Percentiles rank a stretch among this genome's conserved stretches.
phyloP scores from a whole-genome alignment of 2,888 invertebrate species.

The Aleiodes testaceus region DNA sequence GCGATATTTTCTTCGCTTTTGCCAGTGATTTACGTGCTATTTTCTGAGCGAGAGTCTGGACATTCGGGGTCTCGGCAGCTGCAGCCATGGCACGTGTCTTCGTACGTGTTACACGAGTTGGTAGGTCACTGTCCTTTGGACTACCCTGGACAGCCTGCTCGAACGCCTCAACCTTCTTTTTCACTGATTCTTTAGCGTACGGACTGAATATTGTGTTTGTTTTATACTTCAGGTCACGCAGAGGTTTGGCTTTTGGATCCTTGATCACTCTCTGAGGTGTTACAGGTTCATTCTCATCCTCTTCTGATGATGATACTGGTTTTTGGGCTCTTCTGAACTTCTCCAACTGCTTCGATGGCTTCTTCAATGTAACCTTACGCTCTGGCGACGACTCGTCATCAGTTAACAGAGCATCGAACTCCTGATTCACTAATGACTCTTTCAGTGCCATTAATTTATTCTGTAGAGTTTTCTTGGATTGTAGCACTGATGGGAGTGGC shows the following conservation, averaged over 20 bases:
- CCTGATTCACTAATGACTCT: slow-evolving; percentile 46
- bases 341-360: slow-evolving; percentile 40
- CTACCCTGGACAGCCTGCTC: slow-evolving; percentile 74
- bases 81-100: slow-evolving; percentile 77
- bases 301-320: slow-evolving; percentile 51
- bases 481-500: background rate
- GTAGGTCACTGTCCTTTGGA: slow-evolving; percentile 60
- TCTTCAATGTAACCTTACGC: slow-evolving; percentile 40
- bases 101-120: slow-evolving; percentile 75
- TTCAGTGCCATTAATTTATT: slow-evolving; percentile 47
- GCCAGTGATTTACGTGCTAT: slow-evolving; percentile 66
- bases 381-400: slow-evolving; percentile 70
- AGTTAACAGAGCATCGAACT: slow-evolving; percentile 62
- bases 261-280: slow-evolving; percentile 52
- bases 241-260: slow-evolving; percentile 44
- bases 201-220: slow-evolving; percentile 74
- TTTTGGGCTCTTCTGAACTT: slow-evolving; percentile 39
- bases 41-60: slow-evolving; percentile 56
- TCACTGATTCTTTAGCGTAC: slow-evolving; percentile 76
- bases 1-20: slow-evolving; percentile 56
- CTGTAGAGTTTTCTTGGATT: slow-evolving; percentile 39
- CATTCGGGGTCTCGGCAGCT: slow-evolving; percentile 35
- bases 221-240: slow-evolving; percentile 57
- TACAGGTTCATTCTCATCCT: slow-evolving; percentile 54
- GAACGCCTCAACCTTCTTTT: slow-evolving; percentile 77